A percentile compares a stretch with the other conserved stretches of the same genome.
Conservation (phyloP, 2,113 vertebrate genomes). For the Miniopterus natalensis region DNA sequence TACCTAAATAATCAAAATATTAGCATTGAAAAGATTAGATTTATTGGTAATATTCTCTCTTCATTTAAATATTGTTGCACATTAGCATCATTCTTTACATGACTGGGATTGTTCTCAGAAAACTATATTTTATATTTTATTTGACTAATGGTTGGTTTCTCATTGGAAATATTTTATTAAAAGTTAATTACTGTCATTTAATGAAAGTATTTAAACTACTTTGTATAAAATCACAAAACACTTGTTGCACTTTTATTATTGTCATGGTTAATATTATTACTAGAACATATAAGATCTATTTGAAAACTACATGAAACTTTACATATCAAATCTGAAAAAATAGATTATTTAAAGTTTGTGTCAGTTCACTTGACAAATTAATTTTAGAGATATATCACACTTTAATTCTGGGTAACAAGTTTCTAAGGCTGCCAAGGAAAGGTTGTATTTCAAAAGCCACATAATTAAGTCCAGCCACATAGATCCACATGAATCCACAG, state of each 20-base stretch:
- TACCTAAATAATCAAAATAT: slow-evolving; percentile 27
- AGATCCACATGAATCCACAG: not conserved
- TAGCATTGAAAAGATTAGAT: not conserved
- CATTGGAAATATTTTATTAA: slow-evolving; percentile 1
- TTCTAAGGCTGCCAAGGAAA: slow-evolving; percentile 36
- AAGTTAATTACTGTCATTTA: slow-evolving; percentile 6
- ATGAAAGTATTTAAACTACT: not conserved
- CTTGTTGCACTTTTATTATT: not conserved
- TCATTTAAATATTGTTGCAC: not conserved
- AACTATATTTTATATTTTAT: slow-evolving; percentile 23
- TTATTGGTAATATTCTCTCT: not conserved
- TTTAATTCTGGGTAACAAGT: slow-evolving; percentile 29
- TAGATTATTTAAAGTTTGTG: slow-evolving; percentile 18
- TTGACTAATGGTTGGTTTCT: not conserved
- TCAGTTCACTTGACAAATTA: slow-evolving; percentile 39
- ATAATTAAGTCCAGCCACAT: not conserved
- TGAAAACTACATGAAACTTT: not conserved
- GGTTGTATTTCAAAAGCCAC: slow-evolving; percentile 55
- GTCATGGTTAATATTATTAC: not conserved
- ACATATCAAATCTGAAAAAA: slow-evolving; percentile 23
- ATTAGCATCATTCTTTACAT: not conserved
- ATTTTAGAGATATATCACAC: not conserved
- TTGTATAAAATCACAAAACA: slow-evolving; percentile 32
- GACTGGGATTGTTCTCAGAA: not conserved
- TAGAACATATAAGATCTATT: not conserved